These are phyloP conservation scores for Fabriciana adippe DNA, from an alignment of 2,888 invertebrate species.

Conservation along the genomic window DNA sequence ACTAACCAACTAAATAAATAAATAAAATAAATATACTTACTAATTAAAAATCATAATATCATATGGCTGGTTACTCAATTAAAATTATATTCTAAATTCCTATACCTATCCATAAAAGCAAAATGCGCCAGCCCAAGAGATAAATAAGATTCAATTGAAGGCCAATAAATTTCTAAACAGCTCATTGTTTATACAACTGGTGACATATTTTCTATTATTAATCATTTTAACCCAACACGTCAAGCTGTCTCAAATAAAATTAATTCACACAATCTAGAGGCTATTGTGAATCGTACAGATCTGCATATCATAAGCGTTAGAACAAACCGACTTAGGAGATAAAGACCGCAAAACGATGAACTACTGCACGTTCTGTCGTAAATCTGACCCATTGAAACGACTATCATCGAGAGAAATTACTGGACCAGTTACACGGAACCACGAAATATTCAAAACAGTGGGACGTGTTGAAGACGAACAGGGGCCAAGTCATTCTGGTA, in stretches of 20 bases:
- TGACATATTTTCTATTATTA: conserved; percentile 40
- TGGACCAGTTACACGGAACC: conserved; percentile 53
- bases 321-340: conserved; percentile 55
- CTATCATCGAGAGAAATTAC: conserved; percentile 69
- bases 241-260: conserved; percentile 41
- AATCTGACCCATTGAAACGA: conserved; percentile 73
- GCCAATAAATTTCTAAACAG: conserved; percentile 27
- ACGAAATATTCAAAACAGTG: conserved; percentile 21
- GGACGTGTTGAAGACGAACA: conserved; percentile 22
- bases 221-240: conserved; percentile 36
- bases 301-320: conserved; percentile 58
- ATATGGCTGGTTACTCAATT: neutral
- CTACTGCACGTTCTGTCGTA: conserved; percentile 59
- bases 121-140: conserved; percentile 4
- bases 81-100: neutral
- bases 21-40: too few species aligned
- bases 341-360: conserved; percentile 63
- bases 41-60: conserved; percentile 3
- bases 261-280: conserved; percentile 58
- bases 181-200: conserved; percentile 37
- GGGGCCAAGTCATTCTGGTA: conserved; percentile 44
- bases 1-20: too few species aligned
- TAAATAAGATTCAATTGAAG: conserved; percentile 28
- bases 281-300: conserved; percentile 56
- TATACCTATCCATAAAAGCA: neutral